These are phyloP conservation scores for Hormaphis cornu DNA, from an alignment of 1,140 invertebrate genomes.

Conservation along the genomic window DNA sequence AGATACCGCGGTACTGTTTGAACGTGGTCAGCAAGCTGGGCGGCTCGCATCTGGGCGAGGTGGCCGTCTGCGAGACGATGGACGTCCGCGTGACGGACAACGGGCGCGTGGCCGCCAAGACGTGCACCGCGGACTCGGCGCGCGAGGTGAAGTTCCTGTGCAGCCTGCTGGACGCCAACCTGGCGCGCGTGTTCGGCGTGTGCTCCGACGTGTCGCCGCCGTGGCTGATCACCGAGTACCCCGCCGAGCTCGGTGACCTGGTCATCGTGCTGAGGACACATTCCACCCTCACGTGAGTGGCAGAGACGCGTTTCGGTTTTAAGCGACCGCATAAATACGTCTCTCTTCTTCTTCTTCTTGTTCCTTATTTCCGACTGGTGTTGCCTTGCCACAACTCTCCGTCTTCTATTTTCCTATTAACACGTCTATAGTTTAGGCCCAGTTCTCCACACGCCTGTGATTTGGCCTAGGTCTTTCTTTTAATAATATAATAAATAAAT, in stretches of 20 bases:
- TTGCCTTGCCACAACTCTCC: too few species aligned
- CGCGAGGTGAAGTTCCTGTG: constrained; percentile 65
- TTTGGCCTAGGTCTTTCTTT: too few species aligned
- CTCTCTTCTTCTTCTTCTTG: too few species aligned
- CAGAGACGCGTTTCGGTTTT: neutral
- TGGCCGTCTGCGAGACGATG: constrained; percentile 48
- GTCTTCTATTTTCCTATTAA: too few species aligned
- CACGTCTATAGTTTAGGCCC: too few species aligned
- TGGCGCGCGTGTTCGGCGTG: constrained; percentile 63
- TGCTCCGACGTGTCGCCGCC: constrained; percentile 54
- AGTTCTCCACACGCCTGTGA: too few species aligned
- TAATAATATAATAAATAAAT: too few species aligned
- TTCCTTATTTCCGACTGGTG: too few species aligned
- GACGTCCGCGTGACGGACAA: constrained; percentile 43
- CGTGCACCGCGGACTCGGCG: constrained; percentile 44
- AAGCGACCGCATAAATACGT: too few species aligned
- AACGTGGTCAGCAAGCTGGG: constrained; percentile 61
- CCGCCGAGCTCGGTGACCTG: constrained; percentile 67
- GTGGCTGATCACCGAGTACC: constrained; percentile 66
- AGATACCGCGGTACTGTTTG: constrained; percentile 57
- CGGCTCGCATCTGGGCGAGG: constrained; percentile 63
- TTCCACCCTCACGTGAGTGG: constrained; percentile 36
- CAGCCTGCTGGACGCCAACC: constrained; percentile 60
- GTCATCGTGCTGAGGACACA: constrained; percentile 54
- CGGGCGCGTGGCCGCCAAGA: constrained; percentile 38